Evolutionary conservation across 2,888 invertebrate genomes (phyloP), one percentile per base, ranked within the genome.

Genomic region (Choristoneura rosaceana): DNA sequence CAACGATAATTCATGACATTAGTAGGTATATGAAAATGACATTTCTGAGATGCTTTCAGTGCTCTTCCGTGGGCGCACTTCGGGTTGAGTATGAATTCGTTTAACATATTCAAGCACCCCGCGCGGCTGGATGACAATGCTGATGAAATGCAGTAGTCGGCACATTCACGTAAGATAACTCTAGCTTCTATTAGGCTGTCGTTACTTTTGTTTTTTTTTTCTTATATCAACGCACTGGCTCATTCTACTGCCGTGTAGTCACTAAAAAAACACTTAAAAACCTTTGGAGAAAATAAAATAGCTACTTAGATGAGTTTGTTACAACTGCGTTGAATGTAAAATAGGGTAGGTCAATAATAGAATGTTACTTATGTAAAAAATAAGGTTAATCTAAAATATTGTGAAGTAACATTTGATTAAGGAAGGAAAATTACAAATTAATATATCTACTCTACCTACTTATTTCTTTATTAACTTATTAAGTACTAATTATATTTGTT

Each of bases 1-100:
- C 85, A 86, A 84, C 87, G 86, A 88, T 90, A 89, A 89, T 89
- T 89, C 85, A 86, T 86, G 87, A 74, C 74, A 74, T 70, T 74
- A 76, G 73, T 76, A 61, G 65, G 62, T 62, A 63, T 67, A 84
- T 84, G 84, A 87, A 87, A 87, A 87, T 84, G 87, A 88, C 84
- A 87, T 88, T 87, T 87, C 81, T 80, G 82, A 84, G 83, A 80
- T 79, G 78, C 77, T 77, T 78, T 74, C 67, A 60, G 64, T 64
- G 52, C 76, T 77, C 77, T 81, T 79, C 79, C 77, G 78, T 75
- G 74, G 78, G 77, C 74, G 79, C 76, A 77, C 74, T 74, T 69
- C 71, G 74, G 58, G 55, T 61, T 55, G 66, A 62, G 58, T 64
- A 65, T 50, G 70, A 70, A 59, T 67, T 71, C 41, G 50, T 71